A percentile compares a stretch with the other conserved stretches of the same genome.
Evolutionary conservation across 2,113 vertebrate species (phyloP).

Genomic region (Crypturellus undulatus): DNA sequence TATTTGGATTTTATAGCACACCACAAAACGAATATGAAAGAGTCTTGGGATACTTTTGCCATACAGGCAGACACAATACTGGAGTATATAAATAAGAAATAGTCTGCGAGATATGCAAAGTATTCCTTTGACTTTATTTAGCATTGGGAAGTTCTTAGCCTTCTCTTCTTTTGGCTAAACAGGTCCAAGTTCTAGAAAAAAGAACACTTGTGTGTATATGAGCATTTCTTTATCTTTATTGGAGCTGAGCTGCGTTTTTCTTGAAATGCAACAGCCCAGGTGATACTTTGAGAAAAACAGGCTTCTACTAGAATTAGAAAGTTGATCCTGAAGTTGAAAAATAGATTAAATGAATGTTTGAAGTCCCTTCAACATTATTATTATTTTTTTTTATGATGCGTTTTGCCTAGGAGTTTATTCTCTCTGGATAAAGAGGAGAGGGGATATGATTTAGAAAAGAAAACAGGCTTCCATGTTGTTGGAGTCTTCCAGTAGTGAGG

Average conservation of each 20-base stretch:
- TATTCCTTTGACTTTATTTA: background rate
- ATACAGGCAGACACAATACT: background rate
- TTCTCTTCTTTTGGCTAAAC: background rate
- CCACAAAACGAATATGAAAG: background rate
- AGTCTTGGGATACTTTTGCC: slow-evolving; percentile 1
- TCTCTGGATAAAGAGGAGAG: background rate
- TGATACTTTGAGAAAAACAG: background rate
- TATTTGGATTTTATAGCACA: background rate
- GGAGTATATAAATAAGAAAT: background rate
- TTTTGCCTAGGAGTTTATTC: background rate
- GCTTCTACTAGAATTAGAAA: background rate
- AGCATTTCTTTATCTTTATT: too few species aligned
- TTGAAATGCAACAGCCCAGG: too few species aligned
- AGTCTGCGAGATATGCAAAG: background rate
- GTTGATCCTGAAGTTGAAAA: background rate
- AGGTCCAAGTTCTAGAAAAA: too few species aligned
- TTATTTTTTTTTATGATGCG: background rate
- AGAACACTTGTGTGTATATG: too few species aligned
- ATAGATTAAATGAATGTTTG: background rate
- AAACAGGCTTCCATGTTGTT: background rate
- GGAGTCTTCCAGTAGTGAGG: background rate
- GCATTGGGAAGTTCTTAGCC: background rate
- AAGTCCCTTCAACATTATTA: background rate
- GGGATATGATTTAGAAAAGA: background rate
- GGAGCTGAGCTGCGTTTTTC: too few species aligned